These are phyloP conservation scores for Drosophila tsacasi DNA, from an alignment of 1,140 invertebrate species.

Conservation along the genomic window DNA sequence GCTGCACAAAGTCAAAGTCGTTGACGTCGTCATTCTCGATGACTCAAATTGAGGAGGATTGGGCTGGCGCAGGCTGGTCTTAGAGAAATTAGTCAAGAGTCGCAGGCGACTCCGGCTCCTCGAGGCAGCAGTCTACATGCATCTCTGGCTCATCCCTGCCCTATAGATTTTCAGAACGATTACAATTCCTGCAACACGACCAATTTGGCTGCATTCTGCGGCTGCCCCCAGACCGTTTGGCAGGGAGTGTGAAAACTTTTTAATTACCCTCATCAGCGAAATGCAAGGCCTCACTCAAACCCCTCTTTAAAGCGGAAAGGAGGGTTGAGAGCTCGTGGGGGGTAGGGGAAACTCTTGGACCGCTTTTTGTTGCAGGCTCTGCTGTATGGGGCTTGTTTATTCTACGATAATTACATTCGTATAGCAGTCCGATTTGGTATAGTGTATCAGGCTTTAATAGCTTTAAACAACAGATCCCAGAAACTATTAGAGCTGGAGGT, in stretches of 20 bases:
- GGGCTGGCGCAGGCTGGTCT: conserved; percentile 1
- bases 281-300: conserved; percentile 51
- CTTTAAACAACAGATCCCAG: not conserved
- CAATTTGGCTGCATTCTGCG: conserved; percentile 57
- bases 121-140: conserved; percentile 3
- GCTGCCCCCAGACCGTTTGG: conserved; percentile 5
- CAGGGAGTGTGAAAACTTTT: conserved; percentile 63
- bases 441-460: too few relatives aligned
- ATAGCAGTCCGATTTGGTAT: not conserved
- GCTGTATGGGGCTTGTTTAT: conserved; percentile 42
- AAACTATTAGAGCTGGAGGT: not conserved
- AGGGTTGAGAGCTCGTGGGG: not conserved
- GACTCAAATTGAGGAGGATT: conserved; percentile 41
- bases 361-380: not conserved
- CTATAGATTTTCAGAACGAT: conserved; percentile 51
- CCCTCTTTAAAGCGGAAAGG: not conserved
- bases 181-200: conserved; percentile 34
- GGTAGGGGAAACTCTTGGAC: conserved; percentile 29
- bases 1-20: conserved; percentile 61
- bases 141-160: conserved; percentile 18
- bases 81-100: conserved; percentile 36
- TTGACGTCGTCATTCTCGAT: conserved; percentile 42
- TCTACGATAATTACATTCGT: conserved; percentile 62
- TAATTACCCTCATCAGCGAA: conserved; percentile 80
- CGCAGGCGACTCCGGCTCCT: conserved; percentile 3